Evolutionary conservation across 2,888 invertebrate genomes (phyloP), one percentile per base, ranked within the genome.

Genomic region (Cosmia trapezina): DNA sequence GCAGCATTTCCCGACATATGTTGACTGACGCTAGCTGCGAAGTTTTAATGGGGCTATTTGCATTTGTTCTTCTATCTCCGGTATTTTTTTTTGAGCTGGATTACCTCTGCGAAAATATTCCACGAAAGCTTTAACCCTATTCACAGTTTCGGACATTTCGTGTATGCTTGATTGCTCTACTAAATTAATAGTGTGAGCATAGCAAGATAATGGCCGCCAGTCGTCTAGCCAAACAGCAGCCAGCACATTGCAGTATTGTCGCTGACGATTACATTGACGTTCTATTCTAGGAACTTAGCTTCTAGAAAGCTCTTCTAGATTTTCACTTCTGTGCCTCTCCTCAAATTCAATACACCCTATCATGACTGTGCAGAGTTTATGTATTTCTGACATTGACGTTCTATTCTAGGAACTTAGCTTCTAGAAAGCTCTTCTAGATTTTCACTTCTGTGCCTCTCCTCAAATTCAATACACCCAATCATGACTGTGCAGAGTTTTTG

Each of bases 101-200:
- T 8, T 17, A 51, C 78, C 81, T 41, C 83, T 37, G 22, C 82
- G 73, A 75, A 87, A 86, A 72, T 72, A 83, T 62, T 86, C 60
- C 0, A 70, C 8, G 4, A 73, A 14, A 0, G n/a, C 51, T 7
- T 76, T 73, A 5, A 73, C 84, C 17, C 67, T 79, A 1, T 49
- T 33, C 3, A 74, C 33, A 0, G 78, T 79, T 0, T 73, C 71
- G 2, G 71, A 64, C 49, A 85, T 70, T n/a, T 59, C 73, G 0
- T 17, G n/a, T 2, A 73, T 62, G 6, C 69, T 72, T 0, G 45
- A 17, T n/a, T 73, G 70, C 14, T 66, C 73, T 5, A 71, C 71
- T 17, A 67, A 76, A 28, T 70, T 75, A 14, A 75, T 61, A 19
- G 70, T 70, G 47, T 76, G 73, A 2, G 73, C 76, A 28, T 54